These are phyloP conservation scores for Adelosebastes latens DNA, from an alignment of 2,797 vertebrate genomes.

Conservation along the genomic window DNA sequence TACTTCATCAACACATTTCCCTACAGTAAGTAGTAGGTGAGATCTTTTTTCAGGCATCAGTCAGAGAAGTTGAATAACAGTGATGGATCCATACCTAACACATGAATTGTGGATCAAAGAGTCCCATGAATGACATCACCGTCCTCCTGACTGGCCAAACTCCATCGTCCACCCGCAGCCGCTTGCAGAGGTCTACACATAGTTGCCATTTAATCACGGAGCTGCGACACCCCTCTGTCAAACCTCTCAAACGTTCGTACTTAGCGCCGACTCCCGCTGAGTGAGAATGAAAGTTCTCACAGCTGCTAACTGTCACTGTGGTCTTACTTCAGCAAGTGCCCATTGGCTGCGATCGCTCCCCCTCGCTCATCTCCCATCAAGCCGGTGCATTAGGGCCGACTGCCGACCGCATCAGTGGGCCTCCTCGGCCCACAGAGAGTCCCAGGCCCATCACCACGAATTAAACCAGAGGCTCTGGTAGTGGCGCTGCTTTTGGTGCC, in stretches of 20 bases:
- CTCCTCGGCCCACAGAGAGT: slow-evolving; percentile 72
- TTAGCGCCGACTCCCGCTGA: slow-evolving; percentile 61
- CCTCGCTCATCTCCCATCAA: slow-evolving; percentile 72
- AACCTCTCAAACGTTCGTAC: slow-evolving; percentile 65
- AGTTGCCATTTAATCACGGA: slow-evolving; percentile 70
- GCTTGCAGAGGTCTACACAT: slow-evolving; percentile 59
- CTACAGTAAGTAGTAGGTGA: background rate
- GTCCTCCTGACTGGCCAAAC: slow-evolving; percentile 33
- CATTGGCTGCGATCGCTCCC: slow-evolving; percentile 63
- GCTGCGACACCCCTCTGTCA: slow-evolving; percentile 73
- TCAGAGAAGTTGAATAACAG: slow-evolving; percentile 1
- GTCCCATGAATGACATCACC: slow-evolving; percentile 42
- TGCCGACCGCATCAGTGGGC: slow-evolving; percentile 71
- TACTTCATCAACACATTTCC: background rate
- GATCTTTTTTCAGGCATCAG: slow-evolving; percentile 6
- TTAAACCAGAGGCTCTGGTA: slow-evolving; percentile 77
- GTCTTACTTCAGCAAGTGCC: slow-evolving; percentile 75
- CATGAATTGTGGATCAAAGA: slow-evolving; percentile 35
- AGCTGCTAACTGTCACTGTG: slow-evolving; percentile 82
- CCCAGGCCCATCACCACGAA: slow-evolving; percentile 79
- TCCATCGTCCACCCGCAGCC: slow-evolving; percentile 41
- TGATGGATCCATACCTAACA: slow-evolving; percentile 20
- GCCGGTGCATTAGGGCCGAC: slow-evolving; percentile 72
- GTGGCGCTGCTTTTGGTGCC: slow-evolving; percentile 80
- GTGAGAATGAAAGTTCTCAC: slow-evolving; percentile 77